Conservation (phyloP, 2,113 vertebrate species). For the Sitta europaea region DNA sequence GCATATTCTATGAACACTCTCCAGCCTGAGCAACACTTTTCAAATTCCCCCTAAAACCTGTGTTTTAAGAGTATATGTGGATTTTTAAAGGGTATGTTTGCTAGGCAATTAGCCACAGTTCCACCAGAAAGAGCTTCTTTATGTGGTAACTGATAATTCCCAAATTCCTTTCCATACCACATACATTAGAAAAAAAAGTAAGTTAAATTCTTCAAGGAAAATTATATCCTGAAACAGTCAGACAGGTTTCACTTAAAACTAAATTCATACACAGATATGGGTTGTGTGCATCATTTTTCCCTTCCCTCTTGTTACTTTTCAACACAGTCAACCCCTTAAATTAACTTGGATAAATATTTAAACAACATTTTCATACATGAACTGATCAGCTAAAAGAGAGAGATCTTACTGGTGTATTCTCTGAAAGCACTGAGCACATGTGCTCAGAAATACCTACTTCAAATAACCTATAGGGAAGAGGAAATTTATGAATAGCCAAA, state of each 20-base stretch:
- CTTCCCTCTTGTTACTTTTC: neutral
- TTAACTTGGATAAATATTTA: neutral
- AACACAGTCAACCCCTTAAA: neutral
- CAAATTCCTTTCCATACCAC: neutral
- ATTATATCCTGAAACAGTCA: neutral
- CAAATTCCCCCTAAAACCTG: neutral
- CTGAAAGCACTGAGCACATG: neutral
- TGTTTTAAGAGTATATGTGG: neutral
- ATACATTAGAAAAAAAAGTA: neutral
- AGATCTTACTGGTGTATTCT: neutral
- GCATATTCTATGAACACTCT: neutral
- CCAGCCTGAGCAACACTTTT: neutral
- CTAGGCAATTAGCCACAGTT: neutral
- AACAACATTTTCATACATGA: neutral
- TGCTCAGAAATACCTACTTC: neutral
- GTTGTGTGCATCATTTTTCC: accelerated
- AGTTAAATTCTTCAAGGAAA: neutral
- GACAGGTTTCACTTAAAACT: neutral
- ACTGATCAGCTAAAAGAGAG: neutral
- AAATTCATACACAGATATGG: neutral
- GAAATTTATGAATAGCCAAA: neutral
- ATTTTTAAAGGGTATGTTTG: neutral
- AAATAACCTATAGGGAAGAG: neutral
- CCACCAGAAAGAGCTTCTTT: neutral
- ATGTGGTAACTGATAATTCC: neutral